A percentile compares a stretch with the other conserved stretches of the same genome.
These are phyloP conservation scores for Ptychobarbus kaznakovi DNA, from an alignment of 2,797 vertebrate genomes.

Conservation along the genomic window DNA sequence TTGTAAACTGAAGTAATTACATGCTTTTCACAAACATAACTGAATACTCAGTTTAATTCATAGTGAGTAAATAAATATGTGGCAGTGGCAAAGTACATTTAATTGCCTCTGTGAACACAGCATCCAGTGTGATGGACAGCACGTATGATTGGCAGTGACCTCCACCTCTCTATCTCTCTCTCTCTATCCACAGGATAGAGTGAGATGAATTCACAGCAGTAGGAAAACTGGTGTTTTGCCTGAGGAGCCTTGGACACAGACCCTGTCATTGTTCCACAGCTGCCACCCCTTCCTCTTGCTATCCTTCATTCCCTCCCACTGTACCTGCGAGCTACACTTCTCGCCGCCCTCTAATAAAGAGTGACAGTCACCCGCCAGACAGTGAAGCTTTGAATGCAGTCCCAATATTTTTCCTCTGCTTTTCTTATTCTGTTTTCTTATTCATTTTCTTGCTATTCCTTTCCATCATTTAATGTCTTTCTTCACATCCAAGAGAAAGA, in stretches of 20 bases:
- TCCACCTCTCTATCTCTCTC: conserved; percentile 49
- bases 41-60: neutral
- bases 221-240: conserved; percentile 66
- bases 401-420: conserved; percentile 5
- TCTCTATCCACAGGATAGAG: conserved; percentile 65
- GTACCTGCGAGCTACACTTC: conserved; percentile 76
- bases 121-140: conserved; percentile 47
- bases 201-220: conserved; percentile 77
- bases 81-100: neutral
- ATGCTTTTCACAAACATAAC: neutral
- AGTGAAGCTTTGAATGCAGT: conserved; percentile 46
- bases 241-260: conserved; percentile 74
- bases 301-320: conserved; percentile 57
- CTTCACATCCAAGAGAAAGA: conserved; percentile 32
- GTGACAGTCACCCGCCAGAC: conserved; percentile 79
- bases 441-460: conserved; percentile 22
- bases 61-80: neutral
- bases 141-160: conserved; percentile 57
- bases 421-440: conserved; percentile 20
- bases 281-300: conserved; percentile 64
- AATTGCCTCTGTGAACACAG: neutral
- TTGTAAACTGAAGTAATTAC: neutral
- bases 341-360: conserved; percentile 80
- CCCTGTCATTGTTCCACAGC: conserved; percentile 83
- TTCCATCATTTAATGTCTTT: neutral